phyloP scores from a whole-genome alignment of 2,888 invertebrate species.

The Nezara viridula region DNA sequence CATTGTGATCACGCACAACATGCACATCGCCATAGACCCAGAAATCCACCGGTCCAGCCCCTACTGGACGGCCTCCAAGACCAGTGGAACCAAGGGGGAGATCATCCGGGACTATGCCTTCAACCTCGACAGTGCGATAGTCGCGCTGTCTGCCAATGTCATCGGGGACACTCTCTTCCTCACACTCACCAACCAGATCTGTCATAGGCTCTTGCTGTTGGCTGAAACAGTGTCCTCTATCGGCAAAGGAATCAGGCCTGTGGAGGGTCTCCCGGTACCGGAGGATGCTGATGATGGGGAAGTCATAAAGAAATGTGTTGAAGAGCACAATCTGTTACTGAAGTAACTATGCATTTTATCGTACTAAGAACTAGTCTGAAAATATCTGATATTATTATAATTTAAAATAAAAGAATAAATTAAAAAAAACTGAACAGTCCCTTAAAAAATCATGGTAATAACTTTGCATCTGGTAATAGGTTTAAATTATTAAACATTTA shows the following conservation, averaged over 20 bases:
- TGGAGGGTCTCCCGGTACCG: background rate
- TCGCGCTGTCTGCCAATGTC: conserved; percentile 24
- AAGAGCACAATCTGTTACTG: conserved; percentile 44
- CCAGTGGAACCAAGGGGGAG: background rate
- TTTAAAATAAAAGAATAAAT: background rate
- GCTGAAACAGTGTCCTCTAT: background rate
- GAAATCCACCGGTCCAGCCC: conserved; percentile 8
- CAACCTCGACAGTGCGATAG: background rate
- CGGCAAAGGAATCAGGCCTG: background rate
- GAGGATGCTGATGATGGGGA: background rate
- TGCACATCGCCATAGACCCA: conserved; percentile 24
- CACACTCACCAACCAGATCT: conserved; percentile 40
- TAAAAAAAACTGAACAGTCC: no score
- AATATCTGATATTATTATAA: no score
- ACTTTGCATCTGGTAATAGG: no score
- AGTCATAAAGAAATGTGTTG: conserved; percentile 25
- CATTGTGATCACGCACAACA: conserved; percentile 49
- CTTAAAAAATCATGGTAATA: no score
- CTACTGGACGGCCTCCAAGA: background rate
- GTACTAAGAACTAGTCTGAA: background rate
- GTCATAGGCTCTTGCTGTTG: conserved; percentile 39
- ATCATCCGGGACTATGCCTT: conserved; percentile 36
- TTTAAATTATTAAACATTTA: no score
- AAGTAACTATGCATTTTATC: conserved; percentile 25
- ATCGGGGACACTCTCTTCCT: conserved; percentile 53